phyloP scores from a whole-genome alignment of 2,888 invertebrate genomes.

The Drosophila prolongata region DNA sequence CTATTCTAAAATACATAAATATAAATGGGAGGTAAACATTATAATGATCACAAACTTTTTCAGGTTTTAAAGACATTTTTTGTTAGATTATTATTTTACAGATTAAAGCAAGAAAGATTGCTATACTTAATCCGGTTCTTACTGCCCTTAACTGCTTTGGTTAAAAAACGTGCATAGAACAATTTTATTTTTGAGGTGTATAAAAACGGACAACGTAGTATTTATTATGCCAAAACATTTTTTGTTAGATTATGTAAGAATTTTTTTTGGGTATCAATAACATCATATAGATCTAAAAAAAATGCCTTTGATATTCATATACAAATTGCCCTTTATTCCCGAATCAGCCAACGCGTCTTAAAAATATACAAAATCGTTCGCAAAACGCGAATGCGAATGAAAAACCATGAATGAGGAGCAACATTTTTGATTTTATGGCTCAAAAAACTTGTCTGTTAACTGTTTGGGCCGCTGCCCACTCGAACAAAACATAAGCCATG shows the following conservation, averaged over 20 bases:
- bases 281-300: too few species aligned
- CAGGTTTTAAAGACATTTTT: not conserved
- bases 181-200: too few species aligned
- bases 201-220: too few species aligned
- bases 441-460: conserved; percentile 32
- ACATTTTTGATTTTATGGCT: conserved; percentile 37
- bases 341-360: not conserved
- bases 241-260: too few species aligned
- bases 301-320: not conserved
- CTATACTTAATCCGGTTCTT: too few species aligned
- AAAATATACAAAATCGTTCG: not conserved
- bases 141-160: too few species aligned
- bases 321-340: not conserved
- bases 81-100: not conserved
- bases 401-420: conserved; percentile 20
- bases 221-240: too few species aligned
- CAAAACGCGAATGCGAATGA: not conserved
- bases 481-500: conserved; percentile 48
- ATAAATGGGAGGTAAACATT: not conserved
- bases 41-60: not conserved
- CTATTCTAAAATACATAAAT: not conserved
- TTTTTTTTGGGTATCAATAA: too few species aligned
- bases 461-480: conserved; percentile 31
- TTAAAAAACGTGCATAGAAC: too few species aligned
- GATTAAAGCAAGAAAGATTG: too few species aligned